Evolutionary conservation across 1,140 invertebrate species (phyloP), one percentile per base, ranked within the genome.

Genomic region (Aporrectodea caliginosa): DNA sequence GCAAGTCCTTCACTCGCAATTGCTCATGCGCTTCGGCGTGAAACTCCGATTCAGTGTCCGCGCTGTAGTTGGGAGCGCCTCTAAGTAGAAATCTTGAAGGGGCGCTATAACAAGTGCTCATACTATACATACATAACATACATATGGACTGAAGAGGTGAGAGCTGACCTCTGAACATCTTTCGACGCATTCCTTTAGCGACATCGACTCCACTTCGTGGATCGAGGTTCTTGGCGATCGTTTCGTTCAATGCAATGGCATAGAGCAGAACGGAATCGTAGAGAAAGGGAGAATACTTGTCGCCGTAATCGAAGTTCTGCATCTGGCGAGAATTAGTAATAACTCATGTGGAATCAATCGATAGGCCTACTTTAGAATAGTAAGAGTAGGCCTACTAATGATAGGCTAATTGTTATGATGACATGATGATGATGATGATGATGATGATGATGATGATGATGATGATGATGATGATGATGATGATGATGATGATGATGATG

Each of bases 241-340:
- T 95, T 86, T 96, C 94, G 85, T 95, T 96, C 70, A 96, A 83
- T 0, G 94, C 94, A 91, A 95, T 94, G 0, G 94, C 94, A 79
- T 96, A 90, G 32, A 97, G 88, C 81, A 94, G 92, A 14, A 96
- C 93, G 0, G 94, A 94, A 83, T 96, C 95, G 85, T 96, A 95
- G 84, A 96, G 72, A 34, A 81, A 81, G 14, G 80, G 75, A 1
- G 80, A 69, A 68, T 81, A 81, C 43, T 78, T 78, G 80, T 81
- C 73, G n/a, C 80, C 80, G 16, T 35, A 43, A 27, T 69, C 22
- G 71, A 34, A 72, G n/a, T 33, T 34, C 32, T 2, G 32, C 78
- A 79, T 79, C 75, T 76, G 75, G 34, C n/a, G n/a, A 31, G 31
- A 31, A 74, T n/a, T 1, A 74, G 31, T 33, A 58, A 22, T 12